These are phyloP conservation scores for Agrypnia vestita DNA, from an alignment of 1,140 invertebrate genomes.

Conservation along the genomic window DNA sequence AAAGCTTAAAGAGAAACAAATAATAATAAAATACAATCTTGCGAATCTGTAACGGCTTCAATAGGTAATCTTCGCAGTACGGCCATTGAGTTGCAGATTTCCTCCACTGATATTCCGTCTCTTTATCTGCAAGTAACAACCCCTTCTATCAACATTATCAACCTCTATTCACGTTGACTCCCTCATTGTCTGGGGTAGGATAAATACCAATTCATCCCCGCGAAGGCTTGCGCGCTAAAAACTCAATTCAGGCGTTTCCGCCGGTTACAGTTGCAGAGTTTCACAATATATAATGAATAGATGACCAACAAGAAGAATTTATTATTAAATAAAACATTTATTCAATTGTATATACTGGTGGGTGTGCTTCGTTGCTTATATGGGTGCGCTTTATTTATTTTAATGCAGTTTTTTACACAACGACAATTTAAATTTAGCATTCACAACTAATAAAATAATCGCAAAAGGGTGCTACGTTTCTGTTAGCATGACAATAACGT, in stretches of 20 bases:
- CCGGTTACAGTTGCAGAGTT: neutral
- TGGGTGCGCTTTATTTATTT: no score
- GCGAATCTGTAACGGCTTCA: neutral
- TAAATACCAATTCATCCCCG: conserved; percentile 28
- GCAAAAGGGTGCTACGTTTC: no score
- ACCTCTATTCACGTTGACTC: conserved; percentile 9
- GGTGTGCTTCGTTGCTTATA: no score
- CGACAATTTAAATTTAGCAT: no score
- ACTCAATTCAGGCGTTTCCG: neutral
- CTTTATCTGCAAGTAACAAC: conserved; percentile 23
- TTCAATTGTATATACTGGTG: no score
- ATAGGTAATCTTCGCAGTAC: neutral
- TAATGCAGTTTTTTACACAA: no score
- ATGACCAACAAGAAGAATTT: no score
- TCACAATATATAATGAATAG: neutral
- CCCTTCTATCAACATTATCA: conserved; percentile 37
- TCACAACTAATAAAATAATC: no score
- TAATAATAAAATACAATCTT: neutral
- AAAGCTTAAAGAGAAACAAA: neutral
- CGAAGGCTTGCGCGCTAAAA: conserved; percentile 9
- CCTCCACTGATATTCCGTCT: neutral
- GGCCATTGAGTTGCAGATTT: neutral
- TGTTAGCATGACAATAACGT: no score
- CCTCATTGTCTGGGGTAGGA: conserved; percentile 7
- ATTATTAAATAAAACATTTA: no score